These are phyloP conservation scores for Brachyistius frenatus DNA, from an alignment of 2,113 vertebrate genomes.

Conservation along the genomic window DNA sequence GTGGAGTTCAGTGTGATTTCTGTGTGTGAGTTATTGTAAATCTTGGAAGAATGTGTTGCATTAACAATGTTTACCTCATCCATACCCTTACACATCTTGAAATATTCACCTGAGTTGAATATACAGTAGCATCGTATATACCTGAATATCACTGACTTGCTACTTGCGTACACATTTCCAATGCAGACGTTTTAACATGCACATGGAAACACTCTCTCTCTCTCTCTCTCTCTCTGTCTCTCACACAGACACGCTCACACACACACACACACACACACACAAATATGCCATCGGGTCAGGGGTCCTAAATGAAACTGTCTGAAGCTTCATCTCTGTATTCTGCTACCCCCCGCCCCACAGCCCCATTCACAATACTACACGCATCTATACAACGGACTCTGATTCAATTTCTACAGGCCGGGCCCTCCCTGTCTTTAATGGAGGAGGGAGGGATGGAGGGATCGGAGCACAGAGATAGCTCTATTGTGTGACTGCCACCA, in stretches of 20 bases:
- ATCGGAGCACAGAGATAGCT: conserved; percentile 66
- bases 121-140: not conserved
- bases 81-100: not conserved
- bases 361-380: conserved; percentile 60
- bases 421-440: conserved; percentile 61
- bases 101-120: not conserved
- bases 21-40: no score
- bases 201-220: conserved; percentile 6
- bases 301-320: conserved; percentile 80
- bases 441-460: conserved; percentile 51
- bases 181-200: conserved; percentile 3
- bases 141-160: conserved; percentile 12
- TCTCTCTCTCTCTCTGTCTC: no score
- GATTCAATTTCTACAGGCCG: conserved; percentile 80
- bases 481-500: conserved; percentile 80
- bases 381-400: conserved; percentile 63
- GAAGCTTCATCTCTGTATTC: conserved; percentile 57
- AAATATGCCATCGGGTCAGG: conserved; percentile 66
- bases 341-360: conserved; percentile 34
- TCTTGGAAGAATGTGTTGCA: not conserved
- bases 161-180: conserved; percentile 24
- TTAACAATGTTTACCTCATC: not conserved
- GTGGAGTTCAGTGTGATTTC: no score
- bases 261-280: conserved; percentile 27
- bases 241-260: conserved; percentile 22